Evolutionary conservation across 2,113 vertebrate species (phyloP).

Genomic region (Scalopus aquaticus): DNA sequence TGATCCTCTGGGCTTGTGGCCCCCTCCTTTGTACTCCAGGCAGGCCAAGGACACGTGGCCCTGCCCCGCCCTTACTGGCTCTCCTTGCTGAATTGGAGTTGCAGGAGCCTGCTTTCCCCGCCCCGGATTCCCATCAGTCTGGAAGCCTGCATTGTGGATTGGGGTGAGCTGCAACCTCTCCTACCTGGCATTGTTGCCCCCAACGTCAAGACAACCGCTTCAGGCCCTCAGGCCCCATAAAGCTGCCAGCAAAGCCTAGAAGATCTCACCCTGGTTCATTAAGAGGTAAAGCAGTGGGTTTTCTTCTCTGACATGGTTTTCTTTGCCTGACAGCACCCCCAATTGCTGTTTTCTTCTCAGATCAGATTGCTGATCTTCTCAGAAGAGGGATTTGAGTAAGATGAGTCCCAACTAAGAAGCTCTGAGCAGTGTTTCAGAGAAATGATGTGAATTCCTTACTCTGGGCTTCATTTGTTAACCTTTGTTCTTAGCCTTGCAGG

Average conservation of each 20-base stretch:
- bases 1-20: neutral
- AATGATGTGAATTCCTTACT: conserved; percentile 1
- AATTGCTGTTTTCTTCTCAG: neutral
- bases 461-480: neutral
- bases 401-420: neutral
- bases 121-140: conserved; percentile 1
- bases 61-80: conserved; percentile 69
- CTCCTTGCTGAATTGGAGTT: conserved; percentile 19
- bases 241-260: neutral
- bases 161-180: neutral
- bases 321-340: neutral
- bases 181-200: neutral
- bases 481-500: conserved; percentile 35
- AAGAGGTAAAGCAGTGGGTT: conserved; percentile 57
- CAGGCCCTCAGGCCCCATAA: neutral
- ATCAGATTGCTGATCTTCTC: too few species aligned
- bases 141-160: conserved; percentile 27
- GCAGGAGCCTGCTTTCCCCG: conserved; percentile 41
- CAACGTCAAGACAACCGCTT: neutral
- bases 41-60: conserved; percentile 61
- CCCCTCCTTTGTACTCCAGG: conserved; percentile 42
- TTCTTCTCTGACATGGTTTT: neutral
- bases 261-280: neutral
- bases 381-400: conserved; percentile 28
- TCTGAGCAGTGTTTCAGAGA: neutral